phyloP scores from a whole-genome alignment of 1,140 invertebrate genomes.

The Berghia stephanieae region DNA sequence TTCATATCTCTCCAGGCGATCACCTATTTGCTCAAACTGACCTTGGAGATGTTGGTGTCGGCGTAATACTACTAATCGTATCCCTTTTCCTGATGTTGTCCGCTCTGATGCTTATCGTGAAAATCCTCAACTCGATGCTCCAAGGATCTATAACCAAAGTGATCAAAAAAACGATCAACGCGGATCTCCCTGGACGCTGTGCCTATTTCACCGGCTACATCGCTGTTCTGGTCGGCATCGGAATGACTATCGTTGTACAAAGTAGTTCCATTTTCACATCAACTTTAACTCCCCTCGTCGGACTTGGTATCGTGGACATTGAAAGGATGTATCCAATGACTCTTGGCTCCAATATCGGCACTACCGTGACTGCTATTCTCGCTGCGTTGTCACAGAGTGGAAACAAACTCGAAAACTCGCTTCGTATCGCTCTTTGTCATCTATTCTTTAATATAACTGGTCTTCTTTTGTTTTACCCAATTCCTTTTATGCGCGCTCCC shows the following conservation, averaged over 20 bases:
- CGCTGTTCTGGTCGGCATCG: slow-evolving; percentile 70
- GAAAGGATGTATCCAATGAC: slow-evolving; percentile 74
- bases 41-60: slow-evolving; percentile 64
- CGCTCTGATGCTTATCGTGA: slow-evolving; percentile 72
- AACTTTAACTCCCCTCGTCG: slow-evolving; percentile 73
- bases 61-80: slow-evolving; percentile 66
- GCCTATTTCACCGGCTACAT: slow-evolving; percentile 69
- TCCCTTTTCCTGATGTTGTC: slow-evolving; percentile 69
- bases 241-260: slow-evolving; percentile 74
- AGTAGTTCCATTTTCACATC: slow-evolving; percentile 75
- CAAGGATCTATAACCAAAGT: slow-evolving; percentile 67
- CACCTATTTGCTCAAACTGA: slow-evolving; percentile 31
- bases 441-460: slow-evolving; percentile 62
- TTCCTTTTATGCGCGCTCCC: slow-evolving; percentile 71
- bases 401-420: slow-evolving; percentile 60
- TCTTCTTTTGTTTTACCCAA: slow-evolving; percentile 73
- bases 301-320: slow-evolving; percentile 72
- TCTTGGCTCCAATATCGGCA: slow-evolving; percentile 74
- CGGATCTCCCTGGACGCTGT: slow-evolving; percentile 68
- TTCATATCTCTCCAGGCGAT: slow-evolving; percentile 30
- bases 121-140: slow-evolving; percentile 68
- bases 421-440: slow-evolving; percentile 73
- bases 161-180: slow-evolving; percentile 70
- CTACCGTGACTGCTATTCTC: slow-evolving; percentile 72
- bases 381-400: slow-evolving; percentile 69